Conservation (phyloP, 2,797 vertebrate genomes). For the Danio kyathit region DNA sequence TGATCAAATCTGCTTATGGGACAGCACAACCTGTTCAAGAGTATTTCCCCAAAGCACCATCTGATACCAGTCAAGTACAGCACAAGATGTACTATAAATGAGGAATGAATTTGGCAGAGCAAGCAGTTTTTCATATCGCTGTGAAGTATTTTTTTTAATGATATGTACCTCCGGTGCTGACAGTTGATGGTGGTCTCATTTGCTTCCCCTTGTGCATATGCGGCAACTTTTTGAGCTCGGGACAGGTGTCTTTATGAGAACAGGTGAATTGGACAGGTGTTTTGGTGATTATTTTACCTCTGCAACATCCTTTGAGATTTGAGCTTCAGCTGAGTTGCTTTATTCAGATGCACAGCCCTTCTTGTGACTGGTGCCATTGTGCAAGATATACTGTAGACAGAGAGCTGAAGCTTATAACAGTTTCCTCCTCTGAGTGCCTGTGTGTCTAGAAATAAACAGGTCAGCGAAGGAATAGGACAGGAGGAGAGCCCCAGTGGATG, state of each 20-base stretch:
- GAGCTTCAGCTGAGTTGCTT: constrained; percentile 4
- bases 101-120: constrained; percentile 1
- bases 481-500: not conserved
- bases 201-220: not conserved
- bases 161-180: not conserved
- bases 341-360: not conserved
- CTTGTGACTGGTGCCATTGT: constrained; percentile 21
- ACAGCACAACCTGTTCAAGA: constrained; percentile 19
- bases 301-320: constrained; percentile 13
- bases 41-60: not conserved
- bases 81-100: not conserved
- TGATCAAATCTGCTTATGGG: not conserved
- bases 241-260: constrained; percentile 9
- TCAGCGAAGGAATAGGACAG: not conserved
- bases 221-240: constrained; percentile 3
- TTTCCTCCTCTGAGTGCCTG: not conserved
- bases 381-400: not conserved
- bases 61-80: constrained; percentile 8
- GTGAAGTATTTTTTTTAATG: constrained; percentile 2
- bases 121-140: not conserved
- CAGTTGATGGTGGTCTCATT: constrained; percentile 7
- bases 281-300: constrained; percentile 19
- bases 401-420: constrained; percentile 9
- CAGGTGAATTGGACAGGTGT: constrained; percentile 44
- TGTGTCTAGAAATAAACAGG: constrained; percentile 19